A percentile compares a stretch with the other conserved stretches of the same genome.
phyloP scores from a whole-genome alignment of 2,888 invertebrate genomes.

The Nomada ruficornis region DNA sequence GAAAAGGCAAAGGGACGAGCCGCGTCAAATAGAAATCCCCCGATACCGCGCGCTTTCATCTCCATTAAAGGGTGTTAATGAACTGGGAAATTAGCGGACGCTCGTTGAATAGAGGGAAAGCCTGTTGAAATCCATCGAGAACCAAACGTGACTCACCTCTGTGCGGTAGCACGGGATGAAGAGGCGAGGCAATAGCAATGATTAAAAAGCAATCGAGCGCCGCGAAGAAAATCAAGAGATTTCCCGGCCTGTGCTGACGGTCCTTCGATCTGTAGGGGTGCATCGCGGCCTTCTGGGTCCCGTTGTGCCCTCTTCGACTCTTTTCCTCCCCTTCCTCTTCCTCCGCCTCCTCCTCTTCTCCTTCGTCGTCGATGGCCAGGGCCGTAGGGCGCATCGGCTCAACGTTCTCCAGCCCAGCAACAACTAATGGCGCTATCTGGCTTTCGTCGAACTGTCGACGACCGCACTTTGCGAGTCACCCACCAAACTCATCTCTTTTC shows the following conservation, averaged over 20 bases:
- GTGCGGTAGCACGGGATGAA: slow-evolving; percentile 78
- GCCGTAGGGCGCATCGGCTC: slow-evolving; percentile 77
- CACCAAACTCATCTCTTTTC: slow-evolving; percentile 78
- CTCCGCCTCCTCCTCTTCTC: slow-evolving; percentile 66
- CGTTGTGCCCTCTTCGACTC: slow-evolving; percentile 35
- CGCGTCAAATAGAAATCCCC: neutral
- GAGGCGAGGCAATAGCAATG: slow-evolving; percentile 76
- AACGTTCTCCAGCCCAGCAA: slow-evolving; percentile 65
- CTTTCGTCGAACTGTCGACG: slow-evolving; percentile 74
- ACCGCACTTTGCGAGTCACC: slow-evolving; percentile 74
- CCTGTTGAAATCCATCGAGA: neutral
- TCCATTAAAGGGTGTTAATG: slow-evolving; percentile 18
- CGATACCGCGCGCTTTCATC: neutral
- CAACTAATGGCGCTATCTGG: slow-evolving; percentile 78
- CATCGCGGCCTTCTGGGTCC: slow-evolving; percentile 63
- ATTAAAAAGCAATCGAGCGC: slow-evolving; percentile 63
- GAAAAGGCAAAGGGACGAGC: neutral
- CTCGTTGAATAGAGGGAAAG: neutral
- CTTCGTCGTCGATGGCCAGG: slow-evolving; percentile 73
- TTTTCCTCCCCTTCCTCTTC: slow-evolving; percentile 57
- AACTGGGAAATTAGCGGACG: slow-evolving; percentile 22
- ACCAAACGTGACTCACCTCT: slow-evolving; percentile 72
- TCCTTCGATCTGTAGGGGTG: slow-evolving; percentile 36
- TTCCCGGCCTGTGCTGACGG: slow-evolving; percentile 24
- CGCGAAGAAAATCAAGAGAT: slow-evolving; percentile 39